A percentile compares a stretch with the other conserved stretches of the same genome.
Conservation (phyloP, 1,140 invertebrate genomes). For the Procambarus clarkii region DNA sequence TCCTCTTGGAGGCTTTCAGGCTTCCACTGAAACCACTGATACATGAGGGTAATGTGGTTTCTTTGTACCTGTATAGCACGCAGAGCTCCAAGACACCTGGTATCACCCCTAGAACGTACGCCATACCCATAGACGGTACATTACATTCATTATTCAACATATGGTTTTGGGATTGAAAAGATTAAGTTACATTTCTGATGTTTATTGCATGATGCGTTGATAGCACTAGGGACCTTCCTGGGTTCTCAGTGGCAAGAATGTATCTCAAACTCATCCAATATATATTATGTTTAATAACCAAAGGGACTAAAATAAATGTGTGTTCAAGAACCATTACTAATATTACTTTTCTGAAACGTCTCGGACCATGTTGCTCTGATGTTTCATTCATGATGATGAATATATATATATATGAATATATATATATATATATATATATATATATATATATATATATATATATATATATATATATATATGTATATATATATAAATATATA, state of each 20-base stretch:
- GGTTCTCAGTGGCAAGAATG: no score
- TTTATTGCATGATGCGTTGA: neutral
- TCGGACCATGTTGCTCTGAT: neutral
- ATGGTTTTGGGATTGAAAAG: neutral
- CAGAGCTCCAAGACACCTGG: no score
- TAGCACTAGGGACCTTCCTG: no score
- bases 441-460: neutral
- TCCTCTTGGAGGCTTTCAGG: no score
- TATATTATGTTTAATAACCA: no score
- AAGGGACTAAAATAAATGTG: no score
- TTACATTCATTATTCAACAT: neutral
- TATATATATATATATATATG: neutral
- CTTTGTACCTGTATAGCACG: no score
- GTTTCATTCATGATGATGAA: neutral
- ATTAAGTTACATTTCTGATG: neutral
- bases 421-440: neutral
- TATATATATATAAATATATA: neutral
- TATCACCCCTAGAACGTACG: neutral
- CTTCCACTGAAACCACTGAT: no score
- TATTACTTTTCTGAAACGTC: neutral
- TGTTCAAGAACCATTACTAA: no score
- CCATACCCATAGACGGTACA: neutral
- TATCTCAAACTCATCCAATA: no score
- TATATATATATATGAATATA: neutral
- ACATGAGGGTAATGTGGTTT: no score